These are phyloP conservation scores for Micromussa lordhowensis DNA, from an alignment of 92 coral and sea anemone genomes.

Conservation along the genomic window DNA sequence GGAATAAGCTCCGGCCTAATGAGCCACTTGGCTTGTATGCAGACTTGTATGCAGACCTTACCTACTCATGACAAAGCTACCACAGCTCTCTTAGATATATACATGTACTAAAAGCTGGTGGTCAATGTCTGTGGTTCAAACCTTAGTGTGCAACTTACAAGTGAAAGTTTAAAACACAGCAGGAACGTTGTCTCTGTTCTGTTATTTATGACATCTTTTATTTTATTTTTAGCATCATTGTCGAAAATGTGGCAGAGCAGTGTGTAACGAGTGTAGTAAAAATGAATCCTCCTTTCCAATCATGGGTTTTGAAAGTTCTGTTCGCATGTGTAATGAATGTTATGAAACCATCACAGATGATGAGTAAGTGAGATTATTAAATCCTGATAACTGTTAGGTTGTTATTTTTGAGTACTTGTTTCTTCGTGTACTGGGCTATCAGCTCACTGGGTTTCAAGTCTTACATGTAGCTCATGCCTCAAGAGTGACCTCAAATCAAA, in stretches of 20 bases:
- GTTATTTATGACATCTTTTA: background rate
- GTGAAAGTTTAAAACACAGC: too few species aligned
- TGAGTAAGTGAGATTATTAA: conserved; percentile 79
- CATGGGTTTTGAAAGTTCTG: conserved; percentile 93
- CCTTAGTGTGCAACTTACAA: too few species aligned
- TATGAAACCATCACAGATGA: conserved; percentile 85
- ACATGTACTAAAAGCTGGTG: too few species aligned
- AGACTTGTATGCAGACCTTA: too few species aligned
- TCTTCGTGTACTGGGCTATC: background rate
- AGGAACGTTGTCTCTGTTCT: too few species aligned
- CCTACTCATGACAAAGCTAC: too few species aligned
- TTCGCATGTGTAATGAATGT: conserved; percentile 90
- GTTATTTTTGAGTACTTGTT: background rate
- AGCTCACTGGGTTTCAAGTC: background rate
- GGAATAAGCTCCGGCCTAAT: too few species aligned
- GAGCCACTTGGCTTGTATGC: too few species aligned
- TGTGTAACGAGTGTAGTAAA: conserved; percentile 85
- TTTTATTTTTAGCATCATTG: conserved; percentile 87
- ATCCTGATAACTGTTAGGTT: background rate
- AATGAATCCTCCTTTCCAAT: conserved; percentile 86
- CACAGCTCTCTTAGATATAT: too few species aligned
- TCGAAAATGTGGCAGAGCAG: conserved; percentile 97
- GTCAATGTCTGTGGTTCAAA: too few species aligned
- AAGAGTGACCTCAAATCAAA: background rate
- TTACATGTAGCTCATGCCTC: too few species aligned